Base-by-base conservation (phyloP, 2,888 invertebrate genomes). In the Malacosoma neustria region DNA sequence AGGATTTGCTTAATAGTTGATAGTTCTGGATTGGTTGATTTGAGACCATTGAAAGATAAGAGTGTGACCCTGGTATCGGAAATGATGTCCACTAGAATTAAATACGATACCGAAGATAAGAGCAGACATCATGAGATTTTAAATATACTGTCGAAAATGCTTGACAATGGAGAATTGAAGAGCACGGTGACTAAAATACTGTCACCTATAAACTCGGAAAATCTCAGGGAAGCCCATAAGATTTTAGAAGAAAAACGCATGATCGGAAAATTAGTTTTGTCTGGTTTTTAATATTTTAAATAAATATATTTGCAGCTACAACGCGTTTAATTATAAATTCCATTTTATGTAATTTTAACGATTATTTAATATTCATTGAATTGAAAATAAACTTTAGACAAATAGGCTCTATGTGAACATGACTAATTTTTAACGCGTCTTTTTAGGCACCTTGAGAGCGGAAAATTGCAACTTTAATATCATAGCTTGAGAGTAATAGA, bases 1-100 rank as follows among this genome's bases (percentile, higher is more conserved):
- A 72, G 49, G 42, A 84, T 84, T 14, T 81, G 84, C 45, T 46
- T 76, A 15, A 56, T 84, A 34, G 84, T 81, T 1, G 81, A 84
- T 33, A 72, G 74, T 45, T 72, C 66, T 49, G 63, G 71, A 3
- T 54, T 68, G 6, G 67, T 82, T 1, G 72, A 82, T 40, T 37
- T 81, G 30, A 60, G 42, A 32, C 54, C 57, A 6, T 48, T 82
- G 4, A 82, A 82, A 50, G 75, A 73, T 1, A 84, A 84, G 51
- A 82, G 84, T 43, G 29, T 82, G 0, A 80, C 77, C 5, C 48
- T 84, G 32, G 70, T 68, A 0, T 69, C 66, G 6, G 84, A 80
- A 60, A 68, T 67, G 67, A 76, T 84, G 73, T 38, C 32, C 2
- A 81, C 84, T 4, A 72, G 74, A 45, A 57, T 73, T 4, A 76